Conservation (phyloP, 1,140 invertebrate genomes). For the Caenorhabditis tropicalis region DNA sequence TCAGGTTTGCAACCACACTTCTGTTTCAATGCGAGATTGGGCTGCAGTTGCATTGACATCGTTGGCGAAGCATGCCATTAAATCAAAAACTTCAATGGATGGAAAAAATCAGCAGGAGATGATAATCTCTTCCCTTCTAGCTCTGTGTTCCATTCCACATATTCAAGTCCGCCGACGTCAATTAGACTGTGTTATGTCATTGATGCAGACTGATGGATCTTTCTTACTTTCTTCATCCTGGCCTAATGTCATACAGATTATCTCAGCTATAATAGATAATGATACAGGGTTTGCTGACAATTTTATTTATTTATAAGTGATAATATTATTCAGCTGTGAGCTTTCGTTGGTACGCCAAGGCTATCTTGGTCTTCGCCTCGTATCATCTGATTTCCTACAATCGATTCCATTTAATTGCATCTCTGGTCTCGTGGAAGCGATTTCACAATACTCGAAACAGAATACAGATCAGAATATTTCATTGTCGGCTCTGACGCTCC, state of each 20-base stretch:
- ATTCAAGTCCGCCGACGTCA: constrained; percentile 92
- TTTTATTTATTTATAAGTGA: neutral
- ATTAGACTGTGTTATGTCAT: constrained; percentile 89
- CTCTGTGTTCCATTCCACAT: constrained; percentile 86
- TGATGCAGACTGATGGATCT: constrained; percentile 90
- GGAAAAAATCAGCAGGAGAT: constrained; percentile 72
- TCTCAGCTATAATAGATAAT: constrained; percentile 84
- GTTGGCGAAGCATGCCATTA: constrained; percentile 87
- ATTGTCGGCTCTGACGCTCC: constrained; percentile 91
- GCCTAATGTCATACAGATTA: constrained; percentile 90
- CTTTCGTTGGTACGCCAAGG: constrained; percentile 89
- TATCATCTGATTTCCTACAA: constrained; percentile 87
- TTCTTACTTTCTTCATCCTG: constrained; percentile 85
- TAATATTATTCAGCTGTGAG: constrained; percentile 72
- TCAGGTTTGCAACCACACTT: constrained; percentile 86
- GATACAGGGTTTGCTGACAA: constrained; percentile 52
- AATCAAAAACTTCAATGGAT: constrained; percentile 44
- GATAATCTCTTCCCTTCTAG: constrained; percentile 85
- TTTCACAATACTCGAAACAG: constrained; percentile 93
- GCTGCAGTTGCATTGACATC: constrained; percentile 94
- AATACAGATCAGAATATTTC: constrained; percentile 96
- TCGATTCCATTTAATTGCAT: constrained; percentile 78
- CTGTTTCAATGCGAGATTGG: constrained; percentile 93
- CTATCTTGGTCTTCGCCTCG: constrained; percentile 92
- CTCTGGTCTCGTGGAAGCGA: constrained; percentile 88